Evolutionary conservation across 2,797 vertebrate species (phyloP), one percentile per base, ranked within the genome.

Genomic region (Aselliscus stoliczkanus): DNA sequence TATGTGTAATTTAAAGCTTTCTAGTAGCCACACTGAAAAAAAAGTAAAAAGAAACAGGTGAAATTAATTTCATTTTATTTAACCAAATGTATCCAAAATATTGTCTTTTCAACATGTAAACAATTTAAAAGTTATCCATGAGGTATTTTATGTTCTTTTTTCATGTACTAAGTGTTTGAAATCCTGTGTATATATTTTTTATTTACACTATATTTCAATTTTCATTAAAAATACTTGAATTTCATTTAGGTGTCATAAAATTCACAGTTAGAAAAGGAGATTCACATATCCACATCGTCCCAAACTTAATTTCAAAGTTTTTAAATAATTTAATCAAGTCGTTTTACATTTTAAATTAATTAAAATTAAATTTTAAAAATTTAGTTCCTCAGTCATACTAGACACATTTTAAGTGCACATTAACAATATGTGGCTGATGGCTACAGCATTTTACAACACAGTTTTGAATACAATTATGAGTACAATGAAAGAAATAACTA

Each of bases 161-260:
- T 62, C 13, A 29, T 34, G 0, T 93, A 39, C n/a, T 14, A 39
- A 80, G 10, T 25, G n/a, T 82, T 83, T 85, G 34, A 88, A 94
- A 90, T 62, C 23, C 42, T 44, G 2, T 88, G 23, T n/a, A 20
- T 88, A 77, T 62, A n/a, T 82, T 95, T 92, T 82, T 88, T 72
- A 8, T 54, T 93, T 47, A 80, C 0, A 92, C 13, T 25, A 31
- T 10, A 70, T 81, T 10, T 83, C n/a, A 90, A 20, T 84, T 95
- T 69, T 95, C 31, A 52, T 54, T 67, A 44, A 34, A 86, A 86
- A 75, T 23, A 69, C 9, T 67, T 87, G 31, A 52, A 42, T 23
- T 84, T 80, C 70, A 84, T 56, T 84, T 93, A 92, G 12, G 64
- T 81, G 87, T 95, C n/a, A 85, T 90, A 81, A 90, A 94, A 87